phyloP scores from a whole-genome alignment of 2,113 vertebrate species.

The Serinus canaria region DNA sequence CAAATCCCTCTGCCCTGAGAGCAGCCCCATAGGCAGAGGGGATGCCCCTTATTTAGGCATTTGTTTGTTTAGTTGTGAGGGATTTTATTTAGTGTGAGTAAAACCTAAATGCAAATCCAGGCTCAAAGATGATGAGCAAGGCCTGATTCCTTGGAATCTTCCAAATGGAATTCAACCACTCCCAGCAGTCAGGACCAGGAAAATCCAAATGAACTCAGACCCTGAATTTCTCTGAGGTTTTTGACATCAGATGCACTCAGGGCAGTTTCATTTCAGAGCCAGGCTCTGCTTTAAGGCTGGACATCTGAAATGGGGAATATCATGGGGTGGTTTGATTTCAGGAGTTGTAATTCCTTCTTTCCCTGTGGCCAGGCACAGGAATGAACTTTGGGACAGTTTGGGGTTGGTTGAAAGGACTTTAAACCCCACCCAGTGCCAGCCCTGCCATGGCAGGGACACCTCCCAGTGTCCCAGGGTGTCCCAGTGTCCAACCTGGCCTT shows the following conservation, averaged over 20 bases:
- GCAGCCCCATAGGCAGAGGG: neutral
- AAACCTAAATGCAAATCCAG: neutral
- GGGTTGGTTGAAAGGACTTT: neutral
- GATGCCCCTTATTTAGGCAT: neutral
- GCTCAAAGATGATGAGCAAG: neutral
- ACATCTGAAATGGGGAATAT: fast-evolving
- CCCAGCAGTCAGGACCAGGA: neutral
- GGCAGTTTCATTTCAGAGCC: neutral
- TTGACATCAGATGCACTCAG: fast-evolving
- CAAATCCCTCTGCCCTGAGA: neutral
- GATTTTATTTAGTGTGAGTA: neutral
- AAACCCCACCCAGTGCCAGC: neutral
- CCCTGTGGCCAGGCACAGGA: fast-evolving
- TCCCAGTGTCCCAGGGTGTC: neutral
- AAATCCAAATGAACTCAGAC: neutral
- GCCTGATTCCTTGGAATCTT: neutral
- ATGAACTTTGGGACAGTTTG: neutral
- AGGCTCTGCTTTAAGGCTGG: neutral
- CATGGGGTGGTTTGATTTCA: fast-evolving
- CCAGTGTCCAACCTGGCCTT: neutral
- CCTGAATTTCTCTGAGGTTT: neutral
- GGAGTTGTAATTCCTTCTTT: neutral
- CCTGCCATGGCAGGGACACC: neutral
- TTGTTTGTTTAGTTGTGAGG: neutral
- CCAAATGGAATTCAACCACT: neutral